phyloP scores from a whole-genome alignment of 1,140 invertebrate genomes.

The Catajapyx aquilonaris region DNA sequence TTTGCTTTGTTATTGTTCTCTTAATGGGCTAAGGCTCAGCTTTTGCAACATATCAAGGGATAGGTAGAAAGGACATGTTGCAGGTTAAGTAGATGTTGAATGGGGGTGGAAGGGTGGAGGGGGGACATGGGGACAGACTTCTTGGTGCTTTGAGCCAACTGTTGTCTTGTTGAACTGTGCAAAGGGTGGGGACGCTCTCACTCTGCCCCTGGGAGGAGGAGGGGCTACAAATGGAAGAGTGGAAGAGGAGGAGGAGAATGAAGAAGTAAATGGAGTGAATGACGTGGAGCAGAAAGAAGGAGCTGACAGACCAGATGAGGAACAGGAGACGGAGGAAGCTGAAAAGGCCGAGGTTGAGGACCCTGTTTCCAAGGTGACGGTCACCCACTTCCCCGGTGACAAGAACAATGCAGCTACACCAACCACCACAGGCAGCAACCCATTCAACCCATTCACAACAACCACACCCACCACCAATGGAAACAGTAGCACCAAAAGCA shows the following conservation, averaged over 20 bases:
- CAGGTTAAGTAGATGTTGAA: slow-evolving; percentile 1
- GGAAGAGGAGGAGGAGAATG: slow-evolving; percentile 14
- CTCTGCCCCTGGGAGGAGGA: slow-evolving; percentile 33
- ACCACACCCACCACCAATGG: slow-evolving; percentile 14
- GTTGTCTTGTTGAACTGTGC: slow-evolving; percentile 9
- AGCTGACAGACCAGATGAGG: slow-evolving; percentile 13
- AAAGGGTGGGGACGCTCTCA: slow-evolving; percentile 53
- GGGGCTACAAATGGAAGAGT: slow-evolving; percentile 24
- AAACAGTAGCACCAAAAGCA: slow-evolving; percentile 21
- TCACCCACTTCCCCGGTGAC: slow-evolving; percentile 29
- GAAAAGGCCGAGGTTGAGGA: slow-evolving; percentile 10
- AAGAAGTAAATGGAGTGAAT: not conserved
- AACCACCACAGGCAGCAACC: not conserved
- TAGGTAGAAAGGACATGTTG: slow-evolving; percentile 2
- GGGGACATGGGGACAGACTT: slow-evolving; percentile 3
- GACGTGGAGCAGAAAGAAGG: slow-evolving; percentile 11
- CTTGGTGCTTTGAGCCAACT: slow-evolving; percentile 2
- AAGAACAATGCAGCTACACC: slow-evolving; percentile 11
- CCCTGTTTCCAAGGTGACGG: slow-evolving; percentile 23
- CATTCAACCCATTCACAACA: slow-evolving; percentile 1
- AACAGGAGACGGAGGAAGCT: slow-evolving; percentile 9
- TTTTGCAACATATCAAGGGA: slow-evolving; percentile 6
- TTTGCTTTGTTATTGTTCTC: slow-evolving; percentile 6
- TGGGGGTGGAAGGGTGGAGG: not conserved
- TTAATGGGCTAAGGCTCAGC: not conserved